phyloP scores from a whole-genome alignment of 2,888 invertebrate species.

The Calliopum simillimum region DNA sequence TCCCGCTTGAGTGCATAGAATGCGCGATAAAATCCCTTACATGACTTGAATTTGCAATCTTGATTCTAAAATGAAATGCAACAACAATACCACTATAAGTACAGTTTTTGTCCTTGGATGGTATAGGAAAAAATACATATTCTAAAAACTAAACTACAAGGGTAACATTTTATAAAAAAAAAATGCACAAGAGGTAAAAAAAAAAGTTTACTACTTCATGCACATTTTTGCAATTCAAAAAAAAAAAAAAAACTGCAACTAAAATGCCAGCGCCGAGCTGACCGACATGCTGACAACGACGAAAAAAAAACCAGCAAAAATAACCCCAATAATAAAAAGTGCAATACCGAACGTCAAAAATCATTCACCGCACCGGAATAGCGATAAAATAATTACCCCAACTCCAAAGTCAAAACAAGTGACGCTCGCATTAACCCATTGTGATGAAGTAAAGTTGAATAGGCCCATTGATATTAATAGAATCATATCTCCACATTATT shows the following conservation, averaged over 20 bases:
- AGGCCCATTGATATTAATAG: no score
- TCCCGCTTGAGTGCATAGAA: not conserved
- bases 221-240: slow-evolving; percentile 34
- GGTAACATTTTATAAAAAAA: slow-evolving; percentile 8
- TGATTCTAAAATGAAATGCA: slow-evolving; percentile 16
- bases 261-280: slow-evolving; percentile 11
- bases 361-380: slow-evolving; percentile 34
- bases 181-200: not conserved
- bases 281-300: slow-evolving; percentile 16
- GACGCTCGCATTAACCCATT: no score
- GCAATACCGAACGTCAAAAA: slow-evolving; percentile 27
- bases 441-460: no score
- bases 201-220: slow-evolving; percentile 19
- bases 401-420: not conserved
- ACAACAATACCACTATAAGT: not conserved
- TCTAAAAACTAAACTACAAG: slow-evolving; percentile 16
- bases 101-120: not conserved
- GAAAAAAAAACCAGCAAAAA: not conserved
- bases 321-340: slow-evolving; percentile 13
- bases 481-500: no score
- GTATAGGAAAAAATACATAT: not conserved
- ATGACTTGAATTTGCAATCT: slow-evolving; percentile 32
- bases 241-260: slow-evolving; percentile 36
- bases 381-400: slow-evolving; percentile 42
- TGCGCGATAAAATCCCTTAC: slow-evolving; percentile 30